Conservation (phyloP, 2,797 vertebrate genomes). For the Xenops minutus region DNA sequence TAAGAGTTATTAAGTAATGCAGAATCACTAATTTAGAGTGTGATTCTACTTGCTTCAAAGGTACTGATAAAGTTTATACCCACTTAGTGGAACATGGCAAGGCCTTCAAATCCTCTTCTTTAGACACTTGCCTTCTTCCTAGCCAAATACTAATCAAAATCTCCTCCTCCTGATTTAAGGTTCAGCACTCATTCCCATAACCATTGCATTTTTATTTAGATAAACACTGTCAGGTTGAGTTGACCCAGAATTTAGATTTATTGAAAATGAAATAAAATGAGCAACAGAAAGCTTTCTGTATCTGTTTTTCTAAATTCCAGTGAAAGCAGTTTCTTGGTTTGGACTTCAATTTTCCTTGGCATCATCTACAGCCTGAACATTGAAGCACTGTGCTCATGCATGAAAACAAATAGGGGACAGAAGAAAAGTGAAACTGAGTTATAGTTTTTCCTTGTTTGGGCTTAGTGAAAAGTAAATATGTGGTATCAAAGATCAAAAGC, state of each 20-base stretch:
- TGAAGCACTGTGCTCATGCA: background rate
- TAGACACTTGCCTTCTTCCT: background rate
- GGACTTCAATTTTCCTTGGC: constrained; percentile 46
- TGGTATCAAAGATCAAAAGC: background rate
- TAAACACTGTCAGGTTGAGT: constrained; percentile 41
- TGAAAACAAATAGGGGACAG: background rate
- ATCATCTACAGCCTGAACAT: constrained; percentile 17
- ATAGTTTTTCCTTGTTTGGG: background rate
- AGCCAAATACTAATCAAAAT: constrained; percentile 20
- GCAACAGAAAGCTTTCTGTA: constrained; percentile 14
- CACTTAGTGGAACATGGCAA: background rate
- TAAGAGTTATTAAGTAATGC: background rate
- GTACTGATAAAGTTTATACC: constrained; percentile 14
- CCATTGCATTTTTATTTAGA: background rate
- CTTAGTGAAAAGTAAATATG: background rate
- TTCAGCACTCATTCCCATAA: background rate
- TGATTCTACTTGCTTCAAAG: constrained; percentile 14
- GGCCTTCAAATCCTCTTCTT: background rate
- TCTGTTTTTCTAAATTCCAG: constrained; percentile 45
- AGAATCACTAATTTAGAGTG: constrained; percentile 22
- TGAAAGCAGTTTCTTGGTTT: constrained; percentile 38
- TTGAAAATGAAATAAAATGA: constrained; percentile 34
- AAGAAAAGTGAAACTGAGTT: background rate
- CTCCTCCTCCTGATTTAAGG: background rate
- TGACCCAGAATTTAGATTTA: constrained; percentile 52